Conservation (phyloP, 2,113 vertebrate species). For the Heptranchias perlo region DNA sequence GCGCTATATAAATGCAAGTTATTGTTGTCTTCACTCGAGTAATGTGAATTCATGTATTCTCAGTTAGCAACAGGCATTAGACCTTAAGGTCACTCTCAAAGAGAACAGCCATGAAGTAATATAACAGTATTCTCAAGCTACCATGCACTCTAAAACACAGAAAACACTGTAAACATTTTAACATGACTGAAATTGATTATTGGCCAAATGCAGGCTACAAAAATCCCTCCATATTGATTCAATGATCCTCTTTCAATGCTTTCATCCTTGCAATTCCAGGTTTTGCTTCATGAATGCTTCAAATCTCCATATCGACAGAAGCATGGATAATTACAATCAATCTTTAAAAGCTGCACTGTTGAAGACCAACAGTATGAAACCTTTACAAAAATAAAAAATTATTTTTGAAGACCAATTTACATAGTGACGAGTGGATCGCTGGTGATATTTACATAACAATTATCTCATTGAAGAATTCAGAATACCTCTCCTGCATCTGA, state of each 20-base stretch:
- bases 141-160: background rate
- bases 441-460: background rate
- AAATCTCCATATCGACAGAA: background rate
- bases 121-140: background rate
- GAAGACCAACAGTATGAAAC: background rate
- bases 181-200: background rate
- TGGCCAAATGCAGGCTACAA: background rate
- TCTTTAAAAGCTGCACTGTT: background rate
- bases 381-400: background rate
- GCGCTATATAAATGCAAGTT: too few species aligned
- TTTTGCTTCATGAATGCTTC: background rate
- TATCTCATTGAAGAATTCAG: background rate
- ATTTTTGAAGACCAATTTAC: background rate
- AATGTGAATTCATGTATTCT: background rate
- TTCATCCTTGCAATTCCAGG: background rate
- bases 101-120: background rate
- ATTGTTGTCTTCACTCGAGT: background rate
- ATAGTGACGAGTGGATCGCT: background rate
- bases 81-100: background rate
- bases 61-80: background rate
- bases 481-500: background rate
- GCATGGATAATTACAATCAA: background rate
- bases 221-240: background rate
- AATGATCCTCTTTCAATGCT: background rate
- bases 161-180: background rate